Base-by-base conservation (phyloP, 2,888 invertebrate genomes). In the Anagyrus pseudococci region DNA sequence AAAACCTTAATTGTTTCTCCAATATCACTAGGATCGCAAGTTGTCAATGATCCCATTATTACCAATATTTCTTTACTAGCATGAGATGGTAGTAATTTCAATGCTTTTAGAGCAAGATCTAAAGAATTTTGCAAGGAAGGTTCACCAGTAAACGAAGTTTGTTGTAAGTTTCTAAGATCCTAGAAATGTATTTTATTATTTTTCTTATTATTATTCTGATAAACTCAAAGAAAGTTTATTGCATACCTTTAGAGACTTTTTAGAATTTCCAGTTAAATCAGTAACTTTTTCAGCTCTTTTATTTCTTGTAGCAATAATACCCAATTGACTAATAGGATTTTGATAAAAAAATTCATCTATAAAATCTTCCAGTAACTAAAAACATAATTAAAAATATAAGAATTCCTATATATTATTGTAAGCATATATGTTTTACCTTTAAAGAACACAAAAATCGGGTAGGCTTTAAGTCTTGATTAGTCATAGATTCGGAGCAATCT, bases 271-370 rank as follows among this genome's bases (percentile, higher is more conserved):
- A 66, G 94, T 92, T 40, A 99, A 83, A 69, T 97, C 96, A 47
- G 93, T 91, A 4, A 97, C 82, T 82, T 92, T 94, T 76, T 98
- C 98, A 1, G 97, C 96, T 70, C 96, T 85, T 81, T 98, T 98
- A 77, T 96, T 96, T 75, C 92, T 91, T 75, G 96, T 91, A 10
- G 89, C 85, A 68, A 99, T 91, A 40, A 99, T 84, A 23, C 98
- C 98, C 68, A 99, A 83, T 82, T 99, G 99, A 77, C 98, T 97
- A 57, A 99, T 92, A 10, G 99, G 99, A 82, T 99, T 99, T 81
- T 98, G 96, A 82, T 98, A 98, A 81, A 98, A 98, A 79, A 94
- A 99, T 79, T 98, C 97, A 72, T 96, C 94, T 62, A 99, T 89
- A 81, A 98, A 99, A 68, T 89, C 88, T 82, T 96, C 94, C 65